Conservation (phyloP, 2,113 vertebrate genomes). For the Corvus hawaiiensis region DNA sequence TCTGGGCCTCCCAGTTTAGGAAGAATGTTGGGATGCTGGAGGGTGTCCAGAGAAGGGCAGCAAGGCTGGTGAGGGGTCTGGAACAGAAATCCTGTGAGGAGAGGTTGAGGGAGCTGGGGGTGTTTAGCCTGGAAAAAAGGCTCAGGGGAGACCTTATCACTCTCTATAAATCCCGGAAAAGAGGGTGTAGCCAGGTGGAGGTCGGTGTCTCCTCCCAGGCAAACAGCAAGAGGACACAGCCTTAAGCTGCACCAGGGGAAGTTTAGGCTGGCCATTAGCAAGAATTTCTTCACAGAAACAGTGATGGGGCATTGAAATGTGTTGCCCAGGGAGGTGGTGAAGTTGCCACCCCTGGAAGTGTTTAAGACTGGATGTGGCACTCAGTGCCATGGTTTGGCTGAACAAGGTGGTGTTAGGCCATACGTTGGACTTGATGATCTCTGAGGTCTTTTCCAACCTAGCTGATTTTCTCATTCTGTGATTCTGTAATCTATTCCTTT, state of each 20-base stretch:
- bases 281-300: not conserved
- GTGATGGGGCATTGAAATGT: no score
- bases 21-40: not conserved
- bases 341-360: fast-evolving
- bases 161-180: not conserved
- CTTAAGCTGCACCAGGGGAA: fast-evolving
- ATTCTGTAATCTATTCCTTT: not conserved
- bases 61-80: not conserved
- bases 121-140: not conserved
- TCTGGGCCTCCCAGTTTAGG: not conserved
- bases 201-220: not conserved
- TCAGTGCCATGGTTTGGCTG: not conserved
- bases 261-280: not conserved
- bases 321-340: not conserved
- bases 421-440: not conserved
- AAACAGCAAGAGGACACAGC: not conserved
- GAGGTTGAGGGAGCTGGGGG: not conserved
- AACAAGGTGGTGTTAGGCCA: not conserved
- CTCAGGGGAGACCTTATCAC: not conserved
- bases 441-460: not conserved
- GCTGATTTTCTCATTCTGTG: not conserved
- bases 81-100: not conserved
- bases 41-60: not conserved
- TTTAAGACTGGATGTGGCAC: not conserved
- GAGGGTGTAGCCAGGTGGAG: not conserved